Evolutionary conservation across 2,888 invertebrate genomes (phyloP).

Genomic region (Sesia bembeciformis): DNA sequence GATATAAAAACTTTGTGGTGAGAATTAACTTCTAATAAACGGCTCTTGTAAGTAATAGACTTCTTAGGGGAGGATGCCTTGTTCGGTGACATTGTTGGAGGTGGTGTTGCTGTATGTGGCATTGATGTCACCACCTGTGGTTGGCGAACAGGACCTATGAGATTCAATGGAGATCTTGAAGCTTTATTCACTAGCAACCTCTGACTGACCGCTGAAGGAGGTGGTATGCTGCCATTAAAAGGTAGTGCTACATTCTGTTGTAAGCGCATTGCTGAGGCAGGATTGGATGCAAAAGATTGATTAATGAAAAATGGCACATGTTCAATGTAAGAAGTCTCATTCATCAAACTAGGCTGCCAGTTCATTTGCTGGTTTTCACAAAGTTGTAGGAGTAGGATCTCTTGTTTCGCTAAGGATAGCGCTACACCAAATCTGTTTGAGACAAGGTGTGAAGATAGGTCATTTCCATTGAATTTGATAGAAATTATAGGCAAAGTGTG

Average conservation of each 20-base stretch:
- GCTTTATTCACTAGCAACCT: conserved; percentile 44
- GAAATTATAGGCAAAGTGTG: conserved; percentile 55
- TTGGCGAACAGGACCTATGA: conserved; percentile 46
- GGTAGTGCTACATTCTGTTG: conserved; percentile 46
- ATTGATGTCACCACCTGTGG: conserved; percentile 29
- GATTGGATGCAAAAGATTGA: conserved; percentile 58
- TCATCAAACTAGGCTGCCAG: conserved; percentile 38
- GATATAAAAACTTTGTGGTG: conserved; percentile 82
- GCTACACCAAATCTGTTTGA: conserved; percentile 57
- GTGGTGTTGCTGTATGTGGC: conserved; percentile 13
- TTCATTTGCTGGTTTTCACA: conserved; percentile 24
- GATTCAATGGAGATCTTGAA: conserved; percentile 43
- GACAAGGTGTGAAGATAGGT: conserved; percentile 62
- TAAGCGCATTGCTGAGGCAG: conserved; percentile 56
- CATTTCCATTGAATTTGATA: conserved; percentile 60
- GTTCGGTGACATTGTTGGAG: conserved; percentile 12
- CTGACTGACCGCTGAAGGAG: conserved; percentile 44
- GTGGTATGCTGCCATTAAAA: conserved; percentile 41
- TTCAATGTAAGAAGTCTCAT: conserved; percentile 42
- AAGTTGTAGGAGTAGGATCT: conserved; percentile 30
- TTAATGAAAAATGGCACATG: conserved; percentile 58
- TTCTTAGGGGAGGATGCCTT: conserved; percentile 51
- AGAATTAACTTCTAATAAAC: conserved; percentile 54
- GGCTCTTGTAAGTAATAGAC: conserved; percentile 70
- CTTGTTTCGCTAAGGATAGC: conserved; percentile 61